Percentiles rank a stretch among this genome's conserved stretches.
phyloP scores from a whole-genome alignment of 1,140 invertebrate species.

The Penaeus japonicus region DNA sequence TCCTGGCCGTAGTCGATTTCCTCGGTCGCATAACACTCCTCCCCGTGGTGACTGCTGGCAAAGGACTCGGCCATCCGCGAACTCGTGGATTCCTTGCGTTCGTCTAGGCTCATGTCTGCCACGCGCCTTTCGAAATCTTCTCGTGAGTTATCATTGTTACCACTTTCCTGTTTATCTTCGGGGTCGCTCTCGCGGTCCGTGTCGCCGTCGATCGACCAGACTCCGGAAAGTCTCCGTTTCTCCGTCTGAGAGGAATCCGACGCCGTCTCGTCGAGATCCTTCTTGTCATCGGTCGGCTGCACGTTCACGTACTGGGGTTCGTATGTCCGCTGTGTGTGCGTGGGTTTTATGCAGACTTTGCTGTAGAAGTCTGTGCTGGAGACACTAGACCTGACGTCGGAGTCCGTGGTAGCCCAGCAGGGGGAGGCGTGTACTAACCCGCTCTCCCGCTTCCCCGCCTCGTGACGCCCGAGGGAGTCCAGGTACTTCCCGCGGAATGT shows the following conservation, averaged over 20 bases:
- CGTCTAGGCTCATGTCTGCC: too few species aligned
- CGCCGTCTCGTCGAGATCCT: neutral
- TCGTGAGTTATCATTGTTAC: neutral
- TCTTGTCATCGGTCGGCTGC: neutral
- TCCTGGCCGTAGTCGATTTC: too few species aligned
- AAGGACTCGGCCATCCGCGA: too few species aligned
- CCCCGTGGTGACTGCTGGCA: too few species aligned
- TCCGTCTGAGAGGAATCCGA: neutral
- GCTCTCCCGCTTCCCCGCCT: neutral
- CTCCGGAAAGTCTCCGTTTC: constrained; percentile 15
- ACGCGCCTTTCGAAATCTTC: neutral
- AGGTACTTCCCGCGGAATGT: neutral
- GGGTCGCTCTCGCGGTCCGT: constrained; percentile 4
- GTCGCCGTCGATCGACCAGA: constrained; percentile 1
- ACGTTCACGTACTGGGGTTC: constrained; percentile 28
- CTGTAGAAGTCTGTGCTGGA: constrained; percentile 32
- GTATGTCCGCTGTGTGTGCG: neutral
- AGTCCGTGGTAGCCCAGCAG: constrained; percentile 43
- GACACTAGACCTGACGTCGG: constrained; percentile 25
- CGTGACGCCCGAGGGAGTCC: neutral
- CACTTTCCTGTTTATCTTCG: neutral
- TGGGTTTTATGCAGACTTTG: constrained; percentile 9
- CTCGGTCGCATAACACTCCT: too few species aligned
- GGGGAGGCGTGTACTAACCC: constrained; percentile 29
- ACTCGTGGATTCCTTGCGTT: too few species aligned